Evolutionary conservation across 2,797 vertebrate genomes (phyloP), one percentile per base, ranked within the genome.

Genomic region (Tragelaphus oryx): DNA sequence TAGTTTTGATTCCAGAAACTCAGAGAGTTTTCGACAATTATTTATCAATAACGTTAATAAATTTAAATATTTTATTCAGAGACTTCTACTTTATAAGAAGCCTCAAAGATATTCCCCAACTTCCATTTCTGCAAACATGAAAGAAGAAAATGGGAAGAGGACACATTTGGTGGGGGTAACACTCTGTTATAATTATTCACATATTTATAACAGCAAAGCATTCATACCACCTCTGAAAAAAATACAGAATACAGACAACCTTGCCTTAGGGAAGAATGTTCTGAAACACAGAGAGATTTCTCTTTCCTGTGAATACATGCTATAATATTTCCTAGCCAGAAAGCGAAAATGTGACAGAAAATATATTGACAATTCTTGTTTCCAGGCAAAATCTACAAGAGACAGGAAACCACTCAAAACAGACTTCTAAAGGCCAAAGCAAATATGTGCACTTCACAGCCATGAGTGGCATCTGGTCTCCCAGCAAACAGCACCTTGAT

Each of bases 261-360:
- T 62, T 87, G 52, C 92, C 87, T 95, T 68, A 13, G 17, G 87
- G 68, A 83, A 55, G 28, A 95, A 80, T 84, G 48, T 92, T 89
- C 44, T 94, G 33, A 48, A 76, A 89, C 68, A 74, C 62, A 85
- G 50, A 60, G 74, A 14, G 44, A 52, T 79, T 93, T 95, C 57
- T 87, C 55, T 94, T 95, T 62, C 84, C 60, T 57, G 16, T 54
- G 37, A 95, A 65, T 55, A 87, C 5, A 54, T 4, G 14, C 57
- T 60, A 13, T 81, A 93, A 52, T 65, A 86, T 89, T 95, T 91
- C 8, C 76, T 71, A 87, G 20, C 17, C 79, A 94, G 20, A 52
- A 94, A 80, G 79, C 52, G 96, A 91, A 95, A 94, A 50, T 28
- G 4, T 60, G 62, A 91, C 13, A 62, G 22, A 50, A 96, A 89